Base-by-base conservation (phyloP, 2,113 vertebrate species). In the Silurus glanis region DNA sequence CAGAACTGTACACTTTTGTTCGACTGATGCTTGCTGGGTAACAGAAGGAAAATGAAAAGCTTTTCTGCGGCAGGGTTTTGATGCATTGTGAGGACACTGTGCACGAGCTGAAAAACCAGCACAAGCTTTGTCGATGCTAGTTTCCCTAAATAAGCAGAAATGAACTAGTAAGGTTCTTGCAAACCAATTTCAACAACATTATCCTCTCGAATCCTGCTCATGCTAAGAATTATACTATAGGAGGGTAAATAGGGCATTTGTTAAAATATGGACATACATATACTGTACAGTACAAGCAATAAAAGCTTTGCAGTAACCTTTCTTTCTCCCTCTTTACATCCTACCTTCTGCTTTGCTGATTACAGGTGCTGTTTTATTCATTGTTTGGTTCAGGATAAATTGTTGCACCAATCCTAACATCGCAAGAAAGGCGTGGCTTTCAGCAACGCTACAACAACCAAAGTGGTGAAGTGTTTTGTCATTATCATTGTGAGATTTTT, bases 221-320 rank as follows among this genome's bases (percentile, higher is more conserved):
- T 75, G 58, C 14, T 58, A 51, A 47, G 6, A 64, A 66, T 81
- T 87, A 84, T 56, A 62, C 21, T 55, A 25, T 53, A 25, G 82
- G 75, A 84, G 55, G 47, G 49, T 55, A n/a, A 80, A 80, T 71
- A 79, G 0, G 28, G 25, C 37, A 83, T 79, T 83, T 59, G 71
- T 83, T 72, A 49, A 62, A 78, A 53, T 62, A 87, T 25, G 74
- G 69, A 61, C 12, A 23, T 19, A 47, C 9, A 61, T 17, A 53
- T 45, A 78, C 47, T 37, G 28, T 47, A 53, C 37, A 61, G 9
- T 10, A 14, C 13, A 59, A 45, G 12, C 47, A 61, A 23, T 21
- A 72, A 56, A 1, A 71, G 53, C 53, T 59, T 17, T n/a, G 21
- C 55, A 45, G 6, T n/a, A 6, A 47, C 3, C 10, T 55, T 69